Base-by-base conservation (phyloP, 2,888 invertebrate species). In the Athetis lepigone region DNA sequence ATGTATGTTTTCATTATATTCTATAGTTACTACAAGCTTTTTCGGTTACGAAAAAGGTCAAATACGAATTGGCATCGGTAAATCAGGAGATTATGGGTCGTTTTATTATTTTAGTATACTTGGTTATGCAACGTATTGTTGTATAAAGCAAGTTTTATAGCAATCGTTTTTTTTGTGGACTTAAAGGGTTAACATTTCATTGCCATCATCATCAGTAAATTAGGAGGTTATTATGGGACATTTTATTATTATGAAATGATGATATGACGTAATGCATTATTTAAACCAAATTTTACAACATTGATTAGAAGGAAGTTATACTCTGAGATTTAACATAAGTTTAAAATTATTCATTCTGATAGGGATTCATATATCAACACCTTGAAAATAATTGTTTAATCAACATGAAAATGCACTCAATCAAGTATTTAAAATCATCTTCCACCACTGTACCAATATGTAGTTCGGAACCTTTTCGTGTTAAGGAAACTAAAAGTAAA, bases 21-120 rank as follows among this genome's bases (percentile, higher is more conserved):
- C 45, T 61, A 63, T 60, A 29, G 19, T 40, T 42, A n/a, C 13
- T 47, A 1, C 8, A 21, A 65, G n/a, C 46, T 36, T 66, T 66
- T 67, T 25, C n/a, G n/a, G 19, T 21, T 43, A 21, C 2, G 11
- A 16, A 11, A 29, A 16, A 36, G 29, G 37, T 69, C 58, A 67
- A 50, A 21, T 58, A 18, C 2, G 11, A 19, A 62, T n/a, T 40
- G 9, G 4, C 13, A 33, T 23, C 18, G 18, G 2, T 8, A 19
- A 59, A 19, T 19, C 7, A 8, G 27, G 2, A 13, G 7, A 11
- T n/a, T 9, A 11, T 27, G 11, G 4, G 11, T 37, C 2, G 0
- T n/a, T 36, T 18, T 18, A 11, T 29, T 18, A 3, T n/a, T 23
- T 27, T 29, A 7, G n/a, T n/a, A n/a, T n/a, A 11, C n/a, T 67